Conservation (phyloP, 1,140 invertebrate genomes). For the Hyposmocoma kahamanoa region DNA sequence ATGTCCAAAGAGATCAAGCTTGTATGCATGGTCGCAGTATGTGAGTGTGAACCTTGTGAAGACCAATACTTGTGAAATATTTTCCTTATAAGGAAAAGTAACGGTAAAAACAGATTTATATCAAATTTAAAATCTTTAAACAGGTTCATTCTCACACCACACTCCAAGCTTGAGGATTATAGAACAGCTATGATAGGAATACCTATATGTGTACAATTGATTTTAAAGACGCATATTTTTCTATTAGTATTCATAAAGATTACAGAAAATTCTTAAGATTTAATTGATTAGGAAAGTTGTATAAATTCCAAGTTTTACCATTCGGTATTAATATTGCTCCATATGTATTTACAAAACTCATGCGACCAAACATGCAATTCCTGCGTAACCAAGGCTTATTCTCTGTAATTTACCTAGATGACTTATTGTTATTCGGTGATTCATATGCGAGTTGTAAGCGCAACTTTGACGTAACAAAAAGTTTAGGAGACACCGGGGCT, state of each 20-base stretch:
- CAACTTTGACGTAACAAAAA: background rate
- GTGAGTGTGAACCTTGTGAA: constrained; percentile 5
- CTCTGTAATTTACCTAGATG: background rate
- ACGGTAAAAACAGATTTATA: constrained; percentile 3
- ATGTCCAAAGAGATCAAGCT: background rate
- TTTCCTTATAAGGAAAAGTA: background rate
- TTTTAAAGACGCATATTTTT: background rate
- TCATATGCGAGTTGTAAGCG: background rate
- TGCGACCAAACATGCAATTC: background rate
- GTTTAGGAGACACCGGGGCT: no score
- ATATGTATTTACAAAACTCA: background rate
- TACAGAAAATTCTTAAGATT: background rate
- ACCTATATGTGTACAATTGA: background rate
- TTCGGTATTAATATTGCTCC: background rate
- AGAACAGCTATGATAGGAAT: background rate
- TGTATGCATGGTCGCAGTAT: constrained; percentile 5
- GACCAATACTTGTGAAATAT: constrained; percentile 11
- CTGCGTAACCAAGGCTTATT: background rate
- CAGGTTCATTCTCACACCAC: background rate
- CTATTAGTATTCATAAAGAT: background rate
- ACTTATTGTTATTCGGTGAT: background rate
- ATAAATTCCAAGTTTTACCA: background rate
- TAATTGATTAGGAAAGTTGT: background rate
- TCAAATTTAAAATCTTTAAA: constrained; percentile 1
- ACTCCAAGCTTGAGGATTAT: background rate